Evolutionary conservation across 64 coral and sea anemone species (phyloP), one percentile per base, ranked within the genome.

Genomic region (Porites lutea): DNA sequence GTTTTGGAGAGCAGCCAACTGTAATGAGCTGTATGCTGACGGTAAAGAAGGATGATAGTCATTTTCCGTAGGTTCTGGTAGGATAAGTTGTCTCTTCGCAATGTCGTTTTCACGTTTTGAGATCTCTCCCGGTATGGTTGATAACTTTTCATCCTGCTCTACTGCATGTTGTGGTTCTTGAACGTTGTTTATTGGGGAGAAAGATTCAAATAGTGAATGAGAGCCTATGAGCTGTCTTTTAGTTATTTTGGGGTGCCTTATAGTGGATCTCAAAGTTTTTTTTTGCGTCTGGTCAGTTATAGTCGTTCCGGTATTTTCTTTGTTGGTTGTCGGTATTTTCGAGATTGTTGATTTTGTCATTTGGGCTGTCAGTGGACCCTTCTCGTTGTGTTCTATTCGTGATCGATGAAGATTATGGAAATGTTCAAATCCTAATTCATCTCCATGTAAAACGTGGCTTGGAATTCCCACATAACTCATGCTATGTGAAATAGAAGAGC

Each of bases 391-490:
- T 66, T 68, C 88, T 48, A 97, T 97, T 12, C 91, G 79, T 13
- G 95, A 97, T 87, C 95, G 75, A 74, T 92, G 82, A 43, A 87
- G 72, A 44, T 54, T 13, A 10, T 72, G 60, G 13, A 6, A 57
- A 57, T 57, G 54, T 57, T 57, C 54, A 57, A 84, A 84, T 4
- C 46, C 63, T 0, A 47, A n/a, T 21, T 84, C 83, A 48, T 90
- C 92, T 66, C 72, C 90, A 14, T 94, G 92, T 10, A 88, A 62
- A 8, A 97, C 77, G 59, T 97, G 92, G 0, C 77, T 90, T 59
- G 95, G 95, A 64, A 97, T 74, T 70, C 95, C 95, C 45, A 97
- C 87, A 70, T 88, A 97, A 64, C 87, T 94, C 21, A 84, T 77
- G 14, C 76, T 77, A 69, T 97, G 92, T 65, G 92, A 85, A 66